Evolutionary conservation across 2,888 invertebrate species (phyloP), one percentile per base, ranked within the genome.

Genomic region (Euphydryas editha): DNA sequence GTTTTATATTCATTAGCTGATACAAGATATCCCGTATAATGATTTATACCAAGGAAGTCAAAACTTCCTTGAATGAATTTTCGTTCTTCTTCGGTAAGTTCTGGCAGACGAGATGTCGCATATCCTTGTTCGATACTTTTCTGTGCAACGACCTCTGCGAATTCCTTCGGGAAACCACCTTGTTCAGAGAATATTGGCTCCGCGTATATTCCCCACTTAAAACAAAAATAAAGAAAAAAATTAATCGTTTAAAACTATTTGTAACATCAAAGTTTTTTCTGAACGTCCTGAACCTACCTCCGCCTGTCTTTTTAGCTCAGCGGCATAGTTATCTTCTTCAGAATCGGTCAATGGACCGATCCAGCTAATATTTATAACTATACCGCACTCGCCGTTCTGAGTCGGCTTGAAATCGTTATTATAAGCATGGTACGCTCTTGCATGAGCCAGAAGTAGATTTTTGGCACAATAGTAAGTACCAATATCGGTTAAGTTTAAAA

Each of bases 21-120:
- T 10, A 84, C 60, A 2, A 80, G 17, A 0, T 1, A 73, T 0
- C 93, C 81, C 0, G 95, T 94, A 78, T 97, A 97, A 67, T 95
- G 94, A 77, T 96, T 96, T 15, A 96, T 80, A n/a, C 95, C 80
- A 13, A 81, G 78, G 68, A 77, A 78, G 65, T 83, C 83, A 0
- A 79, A 74, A 11, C 75, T 76, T 1, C 83, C 84, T 37, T 73
- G 75, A 4, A 84, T 69, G 36, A 75, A 77, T 5, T 75, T 72
- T 6, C 80, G 71, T 81, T 93, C 90, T 58, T 85, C 81, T 10
- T 73, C 66, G 1, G 87, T 86, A 66, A 93, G 89, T 59, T 77
- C 77, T 1, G 92, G 92, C 21, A 93, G 75, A 21, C 91, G 76
- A 0, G 93, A 92, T 58, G 79, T 69, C 0, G 75, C 67, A 61